Base-by-base conservation (phyloP, 2,113 vertebrate genomes). In the Pterophyllum scalare region DNA sequence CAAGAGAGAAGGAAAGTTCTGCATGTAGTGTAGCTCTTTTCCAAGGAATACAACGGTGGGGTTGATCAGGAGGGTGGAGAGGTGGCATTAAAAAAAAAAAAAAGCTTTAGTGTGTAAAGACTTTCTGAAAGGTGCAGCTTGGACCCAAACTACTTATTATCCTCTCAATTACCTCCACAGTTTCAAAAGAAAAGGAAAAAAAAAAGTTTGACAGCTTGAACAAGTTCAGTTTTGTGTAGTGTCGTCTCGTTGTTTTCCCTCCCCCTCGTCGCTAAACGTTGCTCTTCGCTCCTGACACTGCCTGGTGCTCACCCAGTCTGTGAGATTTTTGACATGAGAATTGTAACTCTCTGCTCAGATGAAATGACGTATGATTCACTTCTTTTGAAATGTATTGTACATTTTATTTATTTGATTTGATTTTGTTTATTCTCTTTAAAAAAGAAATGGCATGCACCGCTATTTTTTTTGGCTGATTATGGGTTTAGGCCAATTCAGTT, bases 281-380 rank as follows among this genome's bases (percentile, higher is more conserved):
- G 92, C 87, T 94, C 77, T 88, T 91, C 31, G 89, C 93, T 94
- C 88, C 81, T 31, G 77, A 94, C 91, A 94, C 94, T 95, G 94
- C 94, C 95, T 94, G 93, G 91, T 95, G 94, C 93, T 94, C 94
- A 92, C 93, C 94, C 92, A 95, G 94, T 93, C 92, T 93, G 92
- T 89, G 92, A 93, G 80, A 80, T 77, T 75, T 81, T 75, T 78
- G 78, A 85, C 79, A 89, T 52, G 59, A 87, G 75, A 89, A 86
- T 28, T 85, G 92, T 89, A 89, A 86, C 82, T 87, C 81, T 87
- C 76, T 91, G 86, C 81, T 87, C 82, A 19, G 88, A 94, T 84
- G 87, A 94, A 89, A 89, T 65, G 62, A 72, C 2, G 7, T 46
- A 86, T 60, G 77, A 93, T 89, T 94, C 89, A 82, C 93, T 93